A percentile compares a stretch with the other conserved stretches of the same genome.
These are phyloP conservation scores for Carlito syrichta DNA, from an alignment of 2,113 vertebrate species.

Conservation along the genomic window DNA sequence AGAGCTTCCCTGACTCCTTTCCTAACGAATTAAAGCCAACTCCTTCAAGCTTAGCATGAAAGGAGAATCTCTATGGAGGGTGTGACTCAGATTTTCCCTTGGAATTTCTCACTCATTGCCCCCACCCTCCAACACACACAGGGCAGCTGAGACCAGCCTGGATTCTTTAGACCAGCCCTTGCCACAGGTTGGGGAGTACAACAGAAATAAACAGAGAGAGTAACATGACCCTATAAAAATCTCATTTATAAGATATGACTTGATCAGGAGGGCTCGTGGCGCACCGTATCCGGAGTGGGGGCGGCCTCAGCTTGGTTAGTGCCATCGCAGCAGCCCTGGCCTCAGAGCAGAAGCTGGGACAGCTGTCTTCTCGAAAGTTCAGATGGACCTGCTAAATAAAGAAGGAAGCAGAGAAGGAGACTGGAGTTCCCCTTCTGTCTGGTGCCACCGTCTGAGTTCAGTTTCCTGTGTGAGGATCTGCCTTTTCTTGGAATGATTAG, in stretches of 20 bases:
- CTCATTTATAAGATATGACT: conserved; percentile 12
- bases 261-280: neutral
- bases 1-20: neutral
- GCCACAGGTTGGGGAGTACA: conserved; percentile 14
- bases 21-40: neutral
- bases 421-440: neutral
- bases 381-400: neutral
- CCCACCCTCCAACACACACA: neutral
- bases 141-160: neutral
- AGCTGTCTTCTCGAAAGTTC: neutral
- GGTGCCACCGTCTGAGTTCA: neutral
- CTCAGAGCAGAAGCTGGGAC: neutral
- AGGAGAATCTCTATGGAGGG: neutral
- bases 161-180: conserved; percentile 5
- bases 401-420: neutral
- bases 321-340: neutral
- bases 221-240: conserved; percentile 35
- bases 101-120: neutral
- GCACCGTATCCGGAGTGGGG: neutral
- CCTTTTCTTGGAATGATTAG: neutral
- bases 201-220: conserved; percentile 38
- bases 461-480: neutral
- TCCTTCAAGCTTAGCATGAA: neutral
- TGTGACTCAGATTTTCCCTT: conserved; percentile 29
- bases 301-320: neutral